These are phyloP conservation scores for Hypothenemus hampei DNA, from an alignment of 1,140 invertebrate species.

Conservation along the genomic window DNA sequence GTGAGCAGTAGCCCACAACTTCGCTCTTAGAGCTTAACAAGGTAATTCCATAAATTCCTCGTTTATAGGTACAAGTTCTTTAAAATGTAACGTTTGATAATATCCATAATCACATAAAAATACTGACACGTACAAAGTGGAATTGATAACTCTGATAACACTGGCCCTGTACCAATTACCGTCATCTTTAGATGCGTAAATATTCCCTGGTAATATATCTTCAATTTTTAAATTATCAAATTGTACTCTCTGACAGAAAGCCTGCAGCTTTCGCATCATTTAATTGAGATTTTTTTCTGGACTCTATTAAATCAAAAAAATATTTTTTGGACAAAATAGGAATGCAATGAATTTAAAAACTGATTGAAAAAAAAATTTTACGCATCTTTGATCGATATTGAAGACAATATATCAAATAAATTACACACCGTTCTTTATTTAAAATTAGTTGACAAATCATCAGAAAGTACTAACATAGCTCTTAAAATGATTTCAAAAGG, in stretches of 20 bases:
- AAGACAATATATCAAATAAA: too few species aligned
- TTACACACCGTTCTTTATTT: too few species aligned
- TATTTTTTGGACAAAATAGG: too few species aligned
- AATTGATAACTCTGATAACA: slow-evolving; percentile 46
- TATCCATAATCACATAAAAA: slow-evolving; percentile 55
- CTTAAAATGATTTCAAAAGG: too few species aligned
- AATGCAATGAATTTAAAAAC: too few species aligned
- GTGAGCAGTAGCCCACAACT: too few species aligned
- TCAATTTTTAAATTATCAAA: slow-evolving; percentile 35
- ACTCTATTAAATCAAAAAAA: too few species aligned
- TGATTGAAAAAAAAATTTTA: too few species aligned
- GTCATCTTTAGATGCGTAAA: slow-evolving; percentile 41
- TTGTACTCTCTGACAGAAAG: slow-evolving; percentile 28
- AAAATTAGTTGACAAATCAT: too few species aligned
- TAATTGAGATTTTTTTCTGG: too few species aligned
- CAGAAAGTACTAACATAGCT: too few species aligned
- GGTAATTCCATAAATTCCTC: slow-evolving; percentile 49
- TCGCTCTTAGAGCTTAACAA: slow-evolving; percentile 55
- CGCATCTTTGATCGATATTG: too few species aligned
- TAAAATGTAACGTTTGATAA: slow-evolving; percentile 43
- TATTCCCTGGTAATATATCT: slow-evolving; percentile 39
- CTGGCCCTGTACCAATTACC: slow-evolving; percentile 45
- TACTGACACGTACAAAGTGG: slow-evolving; percentile 48
- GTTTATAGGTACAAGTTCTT: slow-evolving; percentile 47
- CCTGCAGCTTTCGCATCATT: slow-evolving; percentile 39